Base-by-base conservation (phyloP, 2,888 invertebrate species). In the Phanerotoma sp. region DNA sequence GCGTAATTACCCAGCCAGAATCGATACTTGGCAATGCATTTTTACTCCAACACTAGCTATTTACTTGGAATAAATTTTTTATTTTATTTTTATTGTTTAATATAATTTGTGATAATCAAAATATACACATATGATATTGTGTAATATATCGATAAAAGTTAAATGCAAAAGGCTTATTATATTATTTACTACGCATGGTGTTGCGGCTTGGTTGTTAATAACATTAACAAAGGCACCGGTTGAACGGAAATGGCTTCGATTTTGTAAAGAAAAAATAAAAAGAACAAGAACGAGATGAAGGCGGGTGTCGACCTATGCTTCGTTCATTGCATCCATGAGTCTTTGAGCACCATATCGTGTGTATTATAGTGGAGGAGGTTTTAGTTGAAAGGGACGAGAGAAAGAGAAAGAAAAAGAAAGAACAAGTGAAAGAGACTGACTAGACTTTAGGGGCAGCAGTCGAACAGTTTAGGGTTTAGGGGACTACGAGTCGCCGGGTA, bases 1-100 rank as follows among this genome's bases (percentile, higher is more conserved):
- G 52, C 59, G 57, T 62, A 62, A 62, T 62, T 57, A 56, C 57
- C 54, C 54, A 50, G 57, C 56, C 59, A 51, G 51, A 61, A 61
- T 61, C 61, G 61, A 61, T 61, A 61, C 58, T 61, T 56, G 58
- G 49, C 49, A 38, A 49, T 49, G 30, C 49, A 49, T 49, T 49
- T 49, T 49, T 21, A 20, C 20, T 35, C 15, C 21, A 44, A 35
- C 35, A 38, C 18, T 18, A 18, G 11, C 20, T 38, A 18, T 18
- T 16, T 18, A 20, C 20, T 16, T 38, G 18, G 11, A 18, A 38
- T 18, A 38, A 38, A 7, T 18, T 38, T 38, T 38, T 18, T 20
- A 7, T 38, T 18, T 18, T 18, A 18, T 38, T 18, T 38, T 38
- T 18, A 38, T 38, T 35, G 5, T 6, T 35, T 35, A 13, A 15